Base-by-base conservation (phyloP, 2,888 invertebrate species). In the Eilema depressum region DNA sequence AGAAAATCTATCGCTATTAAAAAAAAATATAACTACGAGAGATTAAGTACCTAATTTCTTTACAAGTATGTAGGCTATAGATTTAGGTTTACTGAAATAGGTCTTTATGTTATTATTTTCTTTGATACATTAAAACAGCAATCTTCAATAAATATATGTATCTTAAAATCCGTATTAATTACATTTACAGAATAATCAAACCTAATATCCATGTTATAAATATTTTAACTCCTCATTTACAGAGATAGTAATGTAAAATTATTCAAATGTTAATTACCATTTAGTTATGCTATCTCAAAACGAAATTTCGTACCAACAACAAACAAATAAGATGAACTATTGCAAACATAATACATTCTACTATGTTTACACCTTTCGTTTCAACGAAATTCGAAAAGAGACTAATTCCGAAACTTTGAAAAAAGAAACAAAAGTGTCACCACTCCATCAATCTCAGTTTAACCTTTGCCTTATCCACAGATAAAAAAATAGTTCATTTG, bases 401-500 rank as follows among this genome's bases (percentile, higher is more conserved):
- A 37, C 20, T n/a, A n/a, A n/a, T 61, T 61, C 20, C 17, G 4
- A 28, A 63, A 28, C 7, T 57, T 25, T 1, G 33, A 26, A 64
- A 25, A 25, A 5, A 60, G 28, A 41, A 33, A 30, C 65, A 56
- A 23, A 56, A 56, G n/a, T 10, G 23, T 56, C 56, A 10, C 33
- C 23, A 23, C 30, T 65, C 33, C 17, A 57, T 65, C 65, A 56
- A 65, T 57, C 33, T 57, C 23, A 10, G 17, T 23, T 65, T 68
- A 68, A 78, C 77, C 79, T 79, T 82, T 81, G 80, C 77, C 79
- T 76, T 80, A 77, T 78, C 79, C 78, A 79, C 25, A 85, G 41
- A 41, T 37, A 86, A 85, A 84, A 85, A 90, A 89, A 92, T 91
- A 86, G 91, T 89, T 80, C 89, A 91, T 89, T 88, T 86, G 87